These are phyloP conservation scores for Xenopus borealis DNA, from an alignment of 2,113 vertebrate genomes.

Conservation along the genomic window DNA sequence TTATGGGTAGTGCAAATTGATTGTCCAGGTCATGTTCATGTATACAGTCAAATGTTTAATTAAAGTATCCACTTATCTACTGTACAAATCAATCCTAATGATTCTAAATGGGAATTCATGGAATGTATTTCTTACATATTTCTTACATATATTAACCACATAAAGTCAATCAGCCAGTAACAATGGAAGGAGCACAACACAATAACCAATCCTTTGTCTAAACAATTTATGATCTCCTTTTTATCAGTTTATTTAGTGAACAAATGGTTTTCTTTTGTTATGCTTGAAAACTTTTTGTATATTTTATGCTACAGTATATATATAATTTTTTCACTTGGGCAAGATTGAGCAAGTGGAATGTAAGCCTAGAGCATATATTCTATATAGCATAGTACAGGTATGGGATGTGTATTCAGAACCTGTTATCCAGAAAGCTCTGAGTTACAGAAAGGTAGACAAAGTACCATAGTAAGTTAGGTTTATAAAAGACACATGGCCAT, in stretches of 20 bases:
- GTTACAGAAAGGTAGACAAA: too few species aligned
- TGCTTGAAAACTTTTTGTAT: too few species aligned
- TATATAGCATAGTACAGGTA: too few species aligned
- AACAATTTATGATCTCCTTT: neutral
- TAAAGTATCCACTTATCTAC: neutral
- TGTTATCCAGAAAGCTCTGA: too few species aligned
- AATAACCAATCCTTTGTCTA: neutral
- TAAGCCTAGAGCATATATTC: too few species aligned
- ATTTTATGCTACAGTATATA: too few species aligned
- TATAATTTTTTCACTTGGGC: too few species aligned
- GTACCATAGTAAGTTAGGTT: too few species aligned
- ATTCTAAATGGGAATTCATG: neutral
- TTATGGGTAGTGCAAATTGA: too few species aligned
- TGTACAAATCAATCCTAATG: neutral
- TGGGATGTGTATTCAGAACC: too few species aligned
- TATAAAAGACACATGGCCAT: too few species aligned
- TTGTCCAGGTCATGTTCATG: neutral
- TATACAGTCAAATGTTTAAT: neutral
- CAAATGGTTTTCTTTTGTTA: conserved; percentile 1
- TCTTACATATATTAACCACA: neutral
- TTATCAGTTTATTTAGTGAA: neutral
- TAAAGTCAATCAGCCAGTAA: neutral
- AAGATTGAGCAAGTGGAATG: too few species aligned
- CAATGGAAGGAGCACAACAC: neutral
- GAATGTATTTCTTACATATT: neutral